Evolutionary conservation across 2,888 invertebrate genomes (phyloP).

Genomic region (Calameuta idolon): DNA sequence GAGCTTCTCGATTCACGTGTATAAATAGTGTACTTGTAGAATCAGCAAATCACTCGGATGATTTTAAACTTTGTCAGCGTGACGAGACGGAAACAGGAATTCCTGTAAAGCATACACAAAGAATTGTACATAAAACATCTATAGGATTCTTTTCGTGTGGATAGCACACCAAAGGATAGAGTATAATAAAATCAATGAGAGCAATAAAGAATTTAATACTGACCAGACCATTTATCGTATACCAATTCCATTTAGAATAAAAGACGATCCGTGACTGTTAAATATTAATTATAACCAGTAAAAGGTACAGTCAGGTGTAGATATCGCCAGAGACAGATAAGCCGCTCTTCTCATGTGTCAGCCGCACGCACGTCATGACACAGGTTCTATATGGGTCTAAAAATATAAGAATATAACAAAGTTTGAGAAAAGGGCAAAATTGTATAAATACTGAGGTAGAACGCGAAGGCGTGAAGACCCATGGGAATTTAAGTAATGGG

Average conservation of each 20-base stretch:
- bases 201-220: background rate
- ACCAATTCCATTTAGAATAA: background rate
- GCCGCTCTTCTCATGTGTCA: background rate
- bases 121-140: background rate
- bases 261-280: background rate
- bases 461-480: background rate
- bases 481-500: background rate
- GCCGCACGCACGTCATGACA: background rate
- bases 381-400: background rate
- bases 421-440: background rate
- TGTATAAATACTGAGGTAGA: background rate
- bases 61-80: background rate
- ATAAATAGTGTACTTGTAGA: background rate
- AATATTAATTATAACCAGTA: background rate
- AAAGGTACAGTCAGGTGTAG: background rate
- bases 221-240: background rate
- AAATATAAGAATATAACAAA: background rate
- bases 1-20: background rate
- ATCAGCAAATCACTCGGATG: background rate
- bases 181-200: background rate
- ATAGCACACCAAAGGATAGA: background rate
- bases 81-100: conserved; percentile 4
- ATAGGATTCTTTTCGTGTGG: background rate
- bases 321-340: background rate
- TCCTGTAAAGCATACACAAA: background rate